Conservation (phyloP, 2,797 vertebrate species). For the Gymnopithys bicolor region DNA sequence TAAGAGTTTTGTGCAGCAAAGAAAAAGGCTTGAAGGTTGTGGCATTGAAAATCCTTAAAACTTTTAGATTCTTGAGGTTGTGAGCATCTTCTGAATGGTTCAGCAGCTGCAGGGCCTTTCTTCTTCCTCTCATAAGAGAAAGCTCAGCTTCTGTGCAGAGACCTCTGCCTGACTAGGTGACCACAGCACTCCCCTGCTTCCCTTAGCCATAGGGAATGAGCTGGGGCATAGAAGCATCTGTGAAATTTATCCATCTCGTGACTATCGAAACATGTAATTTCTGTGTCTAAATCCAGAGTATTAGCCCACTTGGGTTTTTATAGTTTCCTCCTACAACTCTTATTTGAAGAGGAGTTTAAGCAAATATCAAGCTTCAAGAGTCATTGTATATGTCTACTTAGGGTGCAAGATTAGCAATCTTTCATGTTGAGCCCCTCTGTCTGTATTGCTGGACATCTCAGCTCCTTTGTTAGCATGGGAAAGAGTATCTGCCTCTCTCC, state of each 20-base stretch:
- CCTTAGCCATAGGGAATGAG: not conserved
- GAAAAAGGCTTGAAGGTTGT: not conserved
- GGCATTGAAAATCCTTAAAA: not conserved
- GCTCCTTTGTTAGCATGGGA: not conserved
- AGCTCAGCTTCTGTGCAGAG: not conserved
- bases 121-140: not conserved
- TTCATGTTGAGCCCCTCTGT: not conserved
- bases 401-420: not conserved
- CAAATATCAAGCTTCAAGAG: slow-evolving; percentile 24
- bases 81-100: not conserved
- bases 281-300: slow-evolving; percentile 27
- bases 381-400: not conserved
- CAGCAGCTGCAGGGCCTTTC: not conserved
- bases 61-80: not conserved
- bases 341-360: slow-evolving; percentile 43
- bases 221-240: not conserved
- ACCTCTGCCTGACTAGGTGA: not conserved
- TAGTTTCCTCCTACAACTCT: slow-evolving; percentile 26
- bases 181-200: not conserved
- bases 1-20: not conserved
- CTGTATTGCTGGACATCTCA: not conserved
- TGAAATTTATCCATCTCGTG: slow-evolving; percentile 10
- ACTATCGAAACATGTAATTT: not conserved
- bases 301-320: slow-evolving; percentile 38
- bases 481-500: not conserved